phyloP scores from a whole-genome alignment of 2,113 vertebrate species.

The Oncorhynchus kisutch region DNA sequence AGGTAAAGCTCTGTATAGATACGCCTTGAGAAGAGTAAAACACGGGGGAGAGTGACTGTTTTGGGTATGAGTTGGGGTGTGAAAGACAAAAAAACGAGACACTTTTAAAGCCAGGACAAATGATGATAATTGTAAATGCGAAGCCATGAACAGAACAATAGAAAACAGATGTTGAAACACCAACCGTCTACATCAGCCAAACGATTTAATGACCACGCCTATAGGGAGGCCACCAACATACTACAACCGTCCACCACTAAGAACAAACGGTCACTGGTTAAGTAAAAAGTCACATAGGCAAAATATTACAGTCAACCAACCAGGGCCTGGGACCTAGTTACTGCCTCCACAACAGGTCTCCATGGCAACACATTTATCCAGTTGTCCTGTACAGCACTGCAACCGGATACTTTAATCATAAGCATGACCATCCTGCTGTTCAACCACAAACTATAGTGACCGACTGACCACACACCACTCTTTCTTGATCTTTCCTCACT shows the following conservation, averaged over 20 bases:
- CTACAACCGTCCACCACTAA: neutral
- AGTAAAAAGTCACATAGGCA: neutral
- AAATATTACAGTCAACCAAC: neutral
- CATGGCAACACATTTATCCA: slow-evolving; percentile 18
- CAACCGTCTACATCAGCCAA: neutral
- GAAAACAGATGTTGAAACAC: neutral
- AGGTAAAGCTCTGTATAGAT: slow-evolving; percentile 16
- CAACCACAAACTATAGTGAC: slow-evolving; percentile 23
- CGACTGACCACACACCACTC: slow-evolving; percentile 72
- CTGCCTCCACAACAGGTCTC: slow-evolving; percentile 32
- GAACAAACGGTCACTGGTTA: slow-evolving; percentile 4
- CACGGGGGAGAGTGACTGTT: slow-evolving; percentile 37
- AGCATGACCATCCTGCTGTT: slow-evolving; percentile 69
- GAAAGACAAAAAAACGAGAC: slow-evolving; percentile 49
- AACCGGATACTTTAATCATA: slow-evolving; percentile 60
- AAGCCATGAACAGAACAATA: neutral
- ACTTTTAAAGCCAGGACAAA: slow-evolving; percentile 51
- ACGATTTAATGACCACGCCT: neutral
- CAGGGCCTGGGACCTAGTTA: neutral
- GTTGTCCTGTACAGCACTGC: slow-evolving; percentile 43
- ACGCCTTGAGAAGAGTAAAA: slow-evolving; percentile 19
- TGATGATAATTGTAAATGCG: slow-evolving; percentile 42
- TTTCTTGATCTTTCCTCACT: slow-evolving; percentile 73
- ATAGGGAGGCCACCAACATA: neutral
- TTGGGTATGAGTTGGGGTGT: slow-evolving; percentile 49